These are phyloP conservation scores for Cirrhinus molitorella DNA, from an alignment of 2,797 vertebrate species.

Conservation along the genomic window DNA sequence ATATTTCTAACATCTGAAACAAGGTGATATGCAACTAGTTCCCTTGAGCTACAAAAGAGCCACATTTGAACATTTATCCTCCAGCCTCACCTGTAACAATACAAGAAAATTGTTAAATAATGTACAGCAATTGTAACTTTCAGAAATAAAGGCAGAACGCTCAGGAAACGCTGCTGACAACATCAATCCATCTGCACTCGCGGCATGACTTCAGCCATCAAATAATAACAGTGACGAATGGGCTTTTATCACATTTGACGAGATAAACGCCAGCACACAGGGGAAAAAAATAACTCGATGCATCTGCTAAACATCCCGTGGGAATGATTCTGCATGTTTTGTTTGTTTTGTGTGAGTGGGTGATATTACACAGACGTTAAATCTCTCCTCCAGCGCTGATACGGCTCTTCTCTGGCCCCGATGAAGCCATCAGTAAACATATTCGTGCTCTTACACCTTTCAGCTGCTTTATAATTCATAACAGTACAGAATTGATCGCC, in stretches of 20 bases:
- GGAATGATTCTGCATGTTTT: slow-evolving; percentile 28
- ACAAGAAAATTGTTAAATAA: not conserved
- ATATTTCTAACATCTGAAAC: not conserved
- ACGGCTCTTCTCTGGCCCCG: not conserved
- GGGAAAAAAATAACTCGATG: not conserved
- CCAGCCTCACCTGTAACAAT: not conserved
- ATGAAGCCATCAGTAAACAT: slow-evolving; percentile 39
- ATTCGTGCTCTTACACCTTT: slow-evolving; percentile 63
- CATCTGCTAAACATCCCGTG: slow-evolving; percentile 7
- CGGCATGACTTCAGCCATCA: slow-evolving; percentile 15
- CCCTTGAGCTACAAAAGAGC: not conserved
- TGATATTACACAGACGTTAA: slow-evolving; percentile 47
- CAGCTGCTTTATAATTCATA: slow-evolving; percentile 66
- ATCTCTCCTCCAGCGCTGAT: not conserved
- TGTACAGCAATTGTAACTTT: not conserved
- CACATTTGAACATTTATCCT: not conserved
- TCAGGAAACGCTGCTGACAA: not conserved
- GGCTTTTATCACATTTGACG: slow-evolving; percentile 8
- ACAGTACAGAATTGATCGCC: slow-evolving; percentile 20
- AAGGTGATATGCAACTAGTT: not conserved
- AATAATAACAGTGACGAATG: slow-evolving; percentile 46
- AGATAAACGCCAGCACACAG: slow-evolving; percentile 14
- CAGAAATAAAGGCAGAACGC: not conserved
- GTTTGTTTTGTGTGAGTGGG: slow-evolving; percentile 32
- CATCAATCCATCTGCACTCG: slow-evolving; percentile 28